Percentiles rank a stretch among this genome's conserved stretches.
Evolutionary conservation across 2,888 invertebrate genomes (phyloP).

Genomic region (Atherix ibis): DNA sequence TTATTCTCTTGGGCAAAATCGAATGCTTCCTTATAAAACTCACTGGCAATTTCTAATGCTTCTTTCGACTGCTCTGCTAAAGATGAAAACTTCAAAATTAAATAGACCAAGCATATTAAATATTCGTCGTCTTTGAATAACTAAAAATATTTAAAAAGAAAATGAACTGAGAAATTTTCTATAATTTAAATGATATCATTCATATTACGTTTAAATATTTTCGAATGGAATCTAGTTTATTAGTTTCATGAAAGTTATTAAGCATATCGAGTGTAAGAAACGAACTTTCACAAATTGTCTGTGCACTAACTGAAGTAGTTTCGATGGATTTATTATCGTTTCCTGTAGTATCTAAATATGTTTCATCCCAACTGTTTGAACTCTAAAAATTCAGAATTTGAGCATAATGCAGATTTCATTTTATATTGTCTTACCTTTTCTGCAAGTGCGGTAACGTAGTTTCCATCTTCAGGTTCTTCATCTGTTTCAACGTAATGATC

Average conservation of each 20-base stretch:
- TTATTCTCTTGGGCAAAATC: constrained; percentile 26
- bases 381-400: too few relatives aligned
- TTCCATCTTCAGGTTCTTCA: constrained; percentile 16
- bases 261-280: constrained; percentile 25
- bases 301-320: too few relatives aligned
- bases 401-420: too few relatives aligned
- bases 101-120: constrained; percentile 25
- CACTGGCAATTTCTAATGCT: constrained; percentile 23
- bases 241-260: constrained; percentile 19
- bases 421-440: constrained; percentile 11
- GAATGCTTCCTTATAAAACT: constrained; percentile 23
- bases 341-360: too few relatives aligned
- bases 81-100: constrained; percentile 28
- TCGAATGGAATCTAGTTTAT: constrained; percentile 24
- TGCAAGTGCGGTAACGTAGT: constrained; percentile 8
- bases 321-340: too few relatives aligned
- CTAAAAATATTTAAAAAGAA: constrained; percentile 14
- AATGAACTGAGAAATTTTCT: constrained; percentile 1
- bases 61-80: constrained; percentile 22
- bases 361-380: too few relatives aligned
- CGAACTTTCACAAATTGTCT: constrained; percentile 24
- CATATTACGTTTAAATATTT: constrained; percentile 21
- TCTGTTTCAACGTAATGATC: constrained; percentile 14
- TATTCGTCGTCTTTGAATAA: constrained; percentile 24
- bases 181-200: background rate